These are phyloP conservation scores for Actinia equina DNA, from an alignment of 64 coral and sea anemone genomes.

Conservation along the genomic window DNA sequence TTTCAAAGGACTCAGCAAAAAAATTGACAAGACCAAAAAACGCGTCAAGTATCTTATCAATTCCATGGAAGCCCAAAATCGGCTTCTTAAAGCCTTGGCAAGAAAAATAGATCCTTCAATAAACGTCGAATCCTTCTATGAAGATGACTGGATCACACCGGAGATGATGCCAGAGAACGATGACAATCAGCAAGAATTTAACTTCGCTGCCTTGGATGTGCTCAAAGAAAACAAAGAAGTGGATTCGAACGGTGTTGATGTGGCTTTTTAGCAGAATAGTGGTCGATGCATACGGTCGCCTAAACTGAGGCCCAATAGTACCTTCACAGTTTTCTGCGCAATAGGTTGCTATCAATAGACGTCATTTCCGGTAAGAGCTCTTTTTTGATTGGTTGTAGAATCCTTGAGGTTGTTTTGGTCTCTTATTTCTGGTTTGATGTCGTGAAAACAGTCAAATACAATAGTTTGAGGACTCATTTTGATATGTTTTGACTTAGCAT, in stretches of 20 bases:
- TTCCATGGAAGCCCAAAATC: constrained; percentile 22
- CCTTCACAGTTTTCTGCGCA: too few species aligned
- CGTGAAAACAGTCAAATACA: too few species aligned
- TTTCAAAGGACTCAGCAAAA: constrained; percentile 2
- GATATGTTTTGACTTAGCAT: too few species aligned
- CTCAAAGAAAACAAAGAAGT: background rate
- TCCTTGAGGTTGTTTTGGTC: too few species aligned
- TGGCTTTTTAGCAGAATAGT: background rate
- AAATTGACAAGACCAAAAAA: constrained; percentile 42
- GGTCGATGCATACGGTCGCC: too few species aligned
- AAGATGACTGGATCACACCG: background rate
- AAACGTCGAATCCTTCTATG: background rate
- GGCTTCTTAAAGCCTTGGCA: constrained; percentile 21
- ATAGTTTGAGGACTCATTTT: too few species aligned
- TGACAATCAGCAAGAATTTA: background rate
- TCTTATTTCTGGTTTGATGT: too few species aligned
- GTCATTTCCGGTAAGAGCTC: too few species aligned
- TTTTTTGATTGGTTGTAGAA: too few species aligned
- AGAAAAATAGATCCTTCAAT: constrained; percentile 25
- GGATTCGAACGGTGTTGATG: background rate
- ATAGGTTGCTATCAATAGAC: too few species aligned
- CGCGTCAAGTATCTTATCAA: constrained; percentile 32
- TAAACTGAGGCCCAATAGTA: too few species aligned
- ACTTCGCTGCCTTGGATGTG: background rate
- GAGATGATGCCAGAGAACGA: background rate